Conservation (phyloP, 2,797 vertebrate genomes). For the Epinephelus awoara region DNA sequence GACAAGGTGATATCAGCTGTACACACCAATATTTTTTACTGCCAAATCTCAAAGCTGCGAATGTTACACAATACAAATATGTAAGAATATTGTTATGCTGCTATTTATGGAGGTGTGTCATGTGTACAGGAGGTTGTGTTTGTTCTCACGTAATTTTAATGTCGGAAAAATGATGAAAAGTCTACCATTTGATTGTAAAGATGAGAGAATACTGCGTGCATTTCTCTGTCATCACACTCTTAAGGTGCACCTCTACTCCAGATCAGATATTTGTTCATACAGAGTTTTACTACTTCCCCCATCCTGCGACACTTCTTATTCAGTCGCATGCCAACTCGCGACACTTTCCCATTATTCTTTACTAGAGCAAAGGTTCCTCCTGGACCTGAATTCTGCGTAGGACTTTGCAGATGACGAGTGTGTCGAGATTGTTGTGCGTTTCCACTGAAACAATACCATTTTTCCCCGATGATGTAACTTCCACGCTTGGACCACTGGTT, state of each 20-base stretch:
- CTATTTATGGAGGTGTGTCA: background rate
- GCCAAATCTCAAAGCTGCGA: background rate
- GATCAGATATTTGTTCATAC: background rate
- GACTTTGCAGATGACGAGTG: conserved; percentile 39
- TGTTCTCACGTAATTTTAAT: background rate
- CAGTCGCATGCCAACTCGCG: background rate
- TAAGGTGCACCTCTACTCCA: background rate
- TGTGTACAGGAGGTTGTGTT: conserved; percentile 3
- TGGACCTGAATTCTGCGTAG: conserved; percentile 12
- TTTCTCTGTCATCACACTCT: background rate
- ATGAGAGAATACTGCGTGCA: background rate
- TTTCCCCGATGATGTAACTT: conserved; percentile 88
- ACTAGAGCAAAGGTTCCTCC: conserved; percentile 10
- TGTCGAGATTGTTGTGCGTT: conserved; percentile 72
- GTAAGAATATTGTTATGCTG: background rate
- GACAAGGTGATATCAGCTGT: conserved; percentile 8
- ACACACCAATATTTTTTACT: background rate
- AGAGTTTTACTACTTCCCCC: conserved; percentile 3
- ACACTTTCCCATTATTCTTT: background rate
- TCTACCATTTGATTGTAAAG: background rate
- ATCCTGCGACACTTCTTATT: background rate
- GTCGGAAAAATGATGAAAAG: background rate
- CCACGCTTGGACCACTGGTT: conserved; percentile 82
- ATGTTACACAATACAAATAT: background rate
- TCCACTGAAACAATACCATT: conserved; percentile 87